phyloP scores from a whole-genome alignment of 2,888 invertebrate species.

The Strigamia transsilvanica region DNA sequence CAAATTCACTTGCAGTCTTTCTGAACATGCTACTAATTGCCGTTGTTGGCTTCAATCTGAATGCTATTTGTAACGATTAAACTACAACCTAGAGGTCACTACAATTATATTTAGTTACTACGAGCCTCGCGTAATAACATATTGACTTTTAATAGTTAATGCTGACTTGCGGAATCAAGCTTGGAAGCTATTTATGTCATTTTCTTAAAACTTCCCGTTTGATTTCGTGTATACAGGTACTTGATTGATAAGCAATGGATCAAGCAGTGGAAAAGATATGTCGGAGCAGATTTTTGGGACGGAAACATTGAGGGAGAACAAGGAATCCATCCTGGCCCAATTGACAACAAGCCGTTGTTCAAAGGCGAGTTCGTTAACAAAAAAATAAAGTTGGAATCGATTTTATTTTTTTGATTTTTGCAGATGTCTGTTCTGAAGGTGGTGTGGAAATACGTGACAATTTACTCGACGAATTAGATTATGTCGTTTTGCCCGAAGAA shows the following conservation, averaged over 20 bases:
- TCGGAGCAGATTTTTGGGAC: slow-evolving; percentile 65
- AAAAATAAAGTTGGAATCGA: background rate
- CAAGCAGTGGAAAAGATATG: slow-evolving; percentile 66
- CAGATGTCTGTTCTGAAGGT: slow-evolving; percentile 58
- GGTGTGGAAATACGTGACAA: slow-evolving; percentile 63
- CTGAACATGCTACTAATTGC: slow-evolving; percentile 1
- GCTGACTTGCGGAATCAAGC: too few relatives aligned
- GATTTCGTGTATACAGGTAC: slow-evolving; percentile 62
- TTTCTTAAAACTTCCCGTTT: background rate
- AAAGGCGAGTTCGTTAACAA: slow-evolving; percentile 60
- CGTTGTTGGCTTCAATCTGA: background rate
- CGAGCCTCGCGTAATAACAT: background rate
- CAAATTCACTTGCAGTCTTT: background rate
- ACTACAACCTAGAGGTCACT: background rate
- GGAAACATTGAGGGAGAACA: slow-evolving; percentile 61
- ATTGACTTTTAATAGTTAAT: background rate
- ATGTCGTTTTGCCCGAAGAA: slow-evolving; percentile 65
- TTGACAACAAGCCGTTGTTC: slow-evolving; percentile 65
- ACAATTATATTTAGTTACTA: background rate
- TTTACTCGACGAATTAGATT: slow-evolving; percentile 66
- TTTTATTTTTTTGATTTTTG: background rate
- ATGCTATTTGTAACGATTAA: background rate
- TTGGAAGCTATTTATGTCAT: background rate
- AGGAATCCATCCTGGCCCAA: slow-evolving; percentile 65
- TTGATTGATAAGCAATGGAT: slow-evolving; percentile 66